Conservation (phyloP, 2,113 vertebrate genomes). For the Stigmatopora argus region DNA sequence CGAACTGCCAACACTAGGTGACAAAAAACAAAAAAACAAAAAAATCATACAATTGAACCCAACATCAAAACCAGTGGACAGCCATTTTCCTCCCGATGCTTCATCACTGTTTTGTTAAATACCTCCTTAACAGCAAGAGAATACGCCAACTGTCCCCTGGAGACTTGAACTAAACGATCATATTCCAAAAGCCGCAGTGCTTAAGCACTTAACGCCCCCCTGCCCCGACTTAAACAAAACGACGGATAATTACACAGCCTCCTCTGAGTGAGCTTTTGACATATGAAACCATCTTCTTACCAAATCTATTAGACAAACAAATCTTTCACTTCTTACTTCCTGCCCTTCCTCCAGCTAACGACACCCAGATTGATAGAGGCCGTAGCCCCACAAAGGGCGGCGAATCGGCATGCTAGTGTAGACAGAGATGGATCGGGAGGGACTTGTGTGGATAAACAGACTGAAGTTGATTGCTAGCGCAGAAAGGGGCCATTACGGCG, state of each 20-base stretch:
- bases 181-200: conserved; percentile 40
- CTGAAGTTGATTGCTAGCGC: conserved; percentile 71
- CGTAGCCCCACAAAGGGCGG: conserved; percentile 64
- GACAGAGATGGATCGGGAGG: conserved; percentile 71
- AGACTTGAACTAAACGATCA: conserved; percentile 49
- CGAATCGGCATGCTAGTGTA: conserved; percentile 46
- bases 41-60: too few relatives aligned
- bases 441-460: conserved; percentile 69
- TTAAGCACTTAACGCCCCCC: conserved; percentile 15
- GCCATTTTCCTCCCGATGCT: conserved; percentile 10
- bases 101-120: conserved; percentile 25
- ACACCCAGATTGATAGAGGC: conserved; percentile 64
- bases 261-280: conserved; percentile 48
- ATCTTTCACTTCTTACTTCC: conserved; percentile 31
- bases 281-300: conserved; percentile 25
- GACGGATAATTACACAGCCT: conserved; percentile 47
- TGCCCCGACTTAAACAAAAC: conserved; percentile 30
- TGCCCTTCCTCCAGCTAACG: conserved; percentile 53
- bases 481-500: conserved; percentile 70
- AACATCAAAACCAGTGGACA: not conserved
- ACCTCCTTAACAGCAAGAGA: conserved; percentile 26
- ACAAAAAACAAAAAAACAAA: too few relatives aligned
- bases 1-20: too few relatives aligned
- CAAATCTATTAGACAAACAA: conserved; percentile 29
- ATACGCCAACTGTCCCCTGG: conserved; percentile 39